Evolutionary conservation across 1,140 invertebrate genomes (phyloP).

Genomic region (Protaetia brevitarsis): DNA sequence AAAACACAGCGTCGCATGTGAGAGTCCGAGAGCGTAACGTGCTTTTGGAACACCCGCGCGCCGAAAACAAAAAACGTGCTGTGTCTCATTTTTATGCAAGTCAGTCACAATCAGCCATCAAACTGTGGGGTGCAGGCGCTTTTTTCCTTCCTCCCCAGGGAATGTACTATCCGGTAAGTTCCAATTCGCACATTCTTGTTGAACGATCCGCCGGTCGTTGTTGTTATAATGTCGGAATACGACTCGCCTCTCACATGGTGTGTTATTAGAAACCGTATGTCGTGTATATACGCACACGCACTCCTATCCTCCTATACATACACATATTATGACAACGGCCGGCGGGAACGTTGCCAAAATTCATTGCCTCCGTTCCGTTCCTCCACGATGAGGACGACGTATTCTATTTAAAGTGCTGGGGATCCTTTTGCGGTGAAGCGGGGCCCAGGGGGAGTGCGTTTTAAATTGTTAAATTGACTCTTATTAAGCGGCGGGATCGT

Average conservation of each 20-base stretch:
- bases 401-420: slow-evolving; percentile 6
- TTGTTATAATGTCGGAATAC: too few species aligned
- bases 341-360: slow-evolving; percentile 4
- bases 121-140: slow-evolving; percentile 90
- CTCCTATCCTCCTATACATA: too few species aligned
- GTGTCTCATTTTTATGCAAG: slow-evolving; percentile 41
- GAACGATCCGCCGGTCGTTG: too few species aligned
- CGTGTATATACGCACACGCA: too few species aligned
- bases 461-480: slow-evolving; percentile 15
- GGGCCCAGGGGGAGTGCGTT: not conserved
- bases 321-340: too few species aligned
- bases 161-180: slow-evolving; percentile 88
- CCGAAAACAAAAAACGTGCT: slow-evolving; percentile 29
- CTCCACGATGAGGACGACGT: too few species aligned
- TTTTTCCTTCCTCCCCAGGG: slow-evolving; percentile 89
- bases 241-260: not conserved
- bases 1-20: not conserved
- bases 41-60: slow-evolving; percentile 23
- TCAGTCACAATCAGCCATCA: slow-evolving; percentile 69
- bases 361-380: not conserved
- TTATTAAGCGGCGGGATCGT: not conserved
- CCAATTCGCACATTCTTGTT: too few species aligned
- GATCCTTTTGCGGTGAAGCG: too few species aligned
- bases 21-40: not conserved
- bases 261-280: too few species aligned